Evolutionary conservation across 1,140 invertebrate species (phyloP).

Genomic region (Lysiphlebus fabarum): DNA sequence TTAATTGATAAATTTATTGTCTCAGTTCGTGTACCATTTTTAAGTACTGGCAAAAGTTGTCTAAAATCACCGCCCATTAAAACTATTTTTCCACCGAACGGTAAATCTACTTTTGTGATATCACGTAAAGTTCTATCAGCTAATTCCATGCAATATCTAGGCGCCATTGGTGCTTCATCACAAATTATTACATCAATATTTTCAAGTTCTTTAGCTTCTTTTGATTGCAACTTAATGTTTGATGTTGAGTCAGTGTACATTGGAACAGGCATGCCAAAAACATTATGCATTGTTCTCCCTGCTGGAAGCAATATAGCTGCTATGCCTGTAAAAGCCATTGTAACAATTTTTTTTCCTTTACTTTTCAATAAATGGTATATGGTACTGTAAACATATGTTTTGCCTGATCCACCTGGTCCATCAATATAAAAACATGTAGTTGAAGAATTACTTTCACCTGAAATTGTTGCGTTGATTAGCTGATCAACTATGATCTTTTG

Average conservation of each 20-base stretch:
- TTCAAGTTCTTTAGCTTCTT: slow-evolving; percentile 18
- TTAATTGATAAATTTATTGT: slow-evolving; percentile 26
- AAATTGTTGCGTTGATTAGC: not conserved
- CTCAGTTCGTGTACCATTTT: slow-evolving; percentile 27
- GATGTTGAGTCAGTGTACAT: slow-evolving; percentile 24
- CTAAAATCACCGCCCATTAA: slow-evolving; percentile 33
- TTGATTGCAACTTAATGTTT: slow-evolving; percentile 36
- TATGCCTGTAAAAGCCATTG: slow-evolving; percentile 30
- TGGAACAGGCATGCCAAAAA: slow-evolving; percentile 26
- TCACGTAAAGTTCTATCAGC: slow-evolving; percentile 28
- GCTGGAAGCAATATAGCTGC: slow-evolving; percentile 30
- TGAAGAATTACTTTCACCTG: not conserved
- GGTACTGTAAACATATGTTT: slow-evolving; percentile 24
- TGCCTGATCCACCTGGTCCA: slow-evolving; percentile 29
- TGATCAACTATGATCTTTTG: slow-evolving; percentile 17
- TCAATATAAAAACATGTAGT: slow-evolving; percentile 24
- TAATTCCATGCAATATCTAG: slow-evolving; percentile 25
- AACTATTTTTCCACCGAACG: slow-evolving; percentile 32
- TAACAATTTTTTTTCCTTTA: slow-evolving; percentile 23
- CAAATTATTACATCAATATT: slow-evolving; percentile 31
- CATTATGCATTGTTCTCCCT: slow-evolving; percentile 28
- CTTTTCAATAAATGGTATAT: slow-evolving; percentile 20
- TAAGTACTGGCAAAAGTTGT: slow-evolving; percentile 31
- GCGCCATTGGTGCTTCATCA: slow-evolving; percentile 38
- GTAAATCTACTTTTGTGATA: slow-evolving; percentile 22